Base-by-base conservation (phyloP, 2,113 vertebrate genomes). In the Acrocephalus kingi region DNA sequence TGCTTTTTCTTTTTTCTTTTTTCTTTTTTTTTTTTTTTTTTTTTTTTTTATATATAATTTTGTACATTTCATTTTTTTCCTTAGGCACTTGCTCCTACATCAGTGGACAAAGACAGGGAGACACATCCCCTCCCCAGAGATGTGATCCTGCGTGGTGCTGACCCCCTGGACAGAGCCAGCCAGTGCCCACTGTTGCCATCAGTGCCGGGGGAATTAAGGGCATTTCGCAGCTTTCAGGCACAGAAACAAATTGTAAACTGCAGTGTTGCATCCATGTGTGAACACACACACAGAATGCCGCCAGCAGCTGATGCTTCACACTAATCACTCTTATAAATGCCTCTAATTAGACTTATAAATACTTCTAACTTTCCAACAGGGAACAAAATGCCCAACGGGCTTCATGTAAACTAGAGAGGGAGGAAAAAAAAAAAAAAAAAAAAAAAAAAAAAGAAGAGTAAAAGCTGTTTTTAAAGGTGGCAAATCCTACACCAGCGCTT, bases 401-500 rank as follows among this genome's bases (percentile, higher is more conserved):
- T 84, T 74, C 45, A 43, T 49, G 67, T 39, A 87, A 94, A 93
- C 76, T 33, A 31, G 1, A 1, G 48, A 68, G 66, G 1, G 7
- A 45, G 43, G 21, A 49, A 48, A 31, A 20, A 39, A 41, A 33
- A 39, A 41, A 33, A 35, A 4, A 83, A 68, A n/a, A n/a, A n/a
- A n/a, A n/a, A n/a, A n/a, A n/a, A n/a, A n/a, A n/a, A n/a, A n/a
- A n/a, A n/a, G n/a, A n/a, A n/a, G n/a, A 95, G 93, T 76, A 96
- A 97, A 96, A 91, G 71, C 96, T 97, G 78, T 97, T 98, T 98
- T 96, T 79, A 96, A 98, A 96, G 96, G 94, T 84, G 96, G 94
- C 90, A 59, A 71, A 83, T 84, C 92, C 96, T 69, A 58, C 93
- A 67, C 30, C 89, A 67, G 90, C 82, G 51, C 92, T 80, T 71